Evolutionary conservation across 2,888 invertebrate genomes (phyloP), one percentile per base, ranked within the genome.

Genomic region (Hedychridium roseum): DNA sequence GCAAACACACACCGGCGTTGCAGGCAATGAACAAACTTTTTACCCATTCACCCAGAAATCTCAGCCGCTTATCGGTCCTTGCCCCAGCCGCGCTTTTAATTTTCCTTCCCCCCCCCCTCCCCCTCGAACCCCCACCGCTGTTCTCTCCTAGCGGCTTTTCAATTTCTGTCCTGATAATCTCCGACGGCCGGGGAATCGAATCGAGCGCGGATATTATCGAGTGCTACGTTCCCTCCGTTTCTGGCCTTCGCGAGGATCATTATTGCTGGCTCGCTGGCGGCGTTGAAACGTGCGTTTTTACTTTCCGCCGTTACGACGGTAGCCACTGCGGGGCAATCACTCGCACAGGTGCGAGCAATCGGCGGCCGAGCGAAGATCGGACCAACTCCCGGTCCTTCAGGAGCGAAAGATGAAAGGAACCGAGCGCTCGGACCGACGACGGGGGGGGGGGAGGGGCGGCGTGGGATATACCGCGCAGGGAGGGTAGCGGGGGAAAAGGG

Each of bases 131-230:
- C 17, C 27, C 43, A n/a, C n/a, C n/a, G n/a, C n/a, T n/a, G n/a
- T n/a, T n/a, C n/a, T n/a, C n/a, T n/a, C n/a, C n/a, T n/a, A n/a
- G n/a, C n/a, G n/a, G n/a, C n/a, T n/a, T n/a, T n/a, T n/a, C n/a
- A n/a, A n/a, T n/a, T n/a, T n/a, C n/a, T n/a, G n/a, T 41, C 36
- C 43, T 51, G 42, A 54, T 56, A 56, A 59, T 56, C 53, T 39
- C 42, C 40, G 44, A 38, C 27, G 43, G 17, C 15, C n/a, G 23
- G 30, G 18, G 47, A 40, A 56, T 56, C 39, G 50, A 57, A 59
- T 55, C 37, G 37, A 43, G 45, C 47, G 40, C 38, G 45, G 46
- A 58, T 57, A 60, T 60, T 54, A 60, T 64, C 54, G 50, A 52
- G 58, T 55, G 34, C 47, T 50, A 37, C 38, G 48, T 42, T 47